Percentiles rank a stretch among this genome's conserved stretches.
Evolutionary conservation across 2,888 invertebrate genomes (phyloP).

Genomic region (Cerceris ruficornis): DNA sequence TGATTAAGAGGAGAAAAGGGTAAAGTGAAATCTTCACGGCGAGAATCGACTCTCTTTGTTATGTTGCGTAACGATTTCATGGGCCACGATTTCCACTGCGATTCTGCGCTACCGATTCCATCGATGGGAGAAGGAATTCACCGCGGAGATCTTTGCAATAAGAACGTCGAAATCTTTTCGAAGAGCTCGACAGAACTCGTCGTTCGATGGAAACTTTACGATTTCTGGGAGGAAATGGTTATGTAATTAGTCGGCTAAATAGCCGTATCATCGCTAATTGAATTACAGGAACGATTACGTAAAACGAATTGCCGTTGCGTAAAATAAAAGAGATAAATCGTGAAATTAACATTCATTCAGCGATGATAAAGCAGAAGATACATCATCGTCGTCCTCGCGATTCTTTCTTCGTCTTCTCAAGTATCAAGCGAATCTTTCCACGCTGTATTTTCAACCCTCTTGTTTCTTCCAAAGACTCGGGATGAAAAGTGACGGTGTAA

Average conservation of each 20-base stretch:
- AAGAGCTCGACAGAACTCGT: background rate
- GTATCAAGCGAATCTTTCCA: no score
- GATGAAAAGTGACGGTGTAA: slow-evolving; percentile 57
- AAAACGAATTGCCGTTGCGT: background rate
- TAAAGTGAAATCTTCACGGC: slow-evolving; percentile 42
- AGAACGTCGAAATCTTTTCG: no score
- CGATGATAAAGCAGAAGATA: background rate
- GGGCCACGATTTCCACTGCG: slow-evolving; percentile 41
- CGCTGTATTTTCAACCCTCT: background rate
- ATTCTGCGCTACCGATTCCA: slow-evolving; percentile 22
- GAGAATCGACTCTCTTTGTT: slow-evolving; percentile 46
- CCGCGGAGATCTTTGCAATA: background rate
- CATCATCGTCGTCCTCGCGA: no score
- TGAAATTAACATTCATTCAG: background rate
- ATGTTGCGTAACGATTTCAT: slow-evolving; percentile 51
- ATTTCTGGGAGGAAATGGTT: background rate
- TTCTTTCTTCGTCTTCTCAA: no score
- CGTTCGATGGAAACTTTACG: slow-evolving; percentile 16
- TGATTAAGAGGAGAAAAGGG: slow-evolving; percentile 33
- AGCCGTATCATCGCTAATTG: background rate
- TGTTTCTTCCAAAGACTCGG: slow-evolving; percentile 30
- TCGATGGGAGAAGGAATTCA: slow-evolving; percentile 31
- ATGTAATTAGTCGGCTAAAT: background rate
- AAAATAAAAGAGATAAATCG: background rate
- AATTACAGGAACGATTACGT: background rate